phyloP scores from a whole-genome alignment of 2,113 vertebrate genomes.

The Herpetotheres cachinnans region DNA sequence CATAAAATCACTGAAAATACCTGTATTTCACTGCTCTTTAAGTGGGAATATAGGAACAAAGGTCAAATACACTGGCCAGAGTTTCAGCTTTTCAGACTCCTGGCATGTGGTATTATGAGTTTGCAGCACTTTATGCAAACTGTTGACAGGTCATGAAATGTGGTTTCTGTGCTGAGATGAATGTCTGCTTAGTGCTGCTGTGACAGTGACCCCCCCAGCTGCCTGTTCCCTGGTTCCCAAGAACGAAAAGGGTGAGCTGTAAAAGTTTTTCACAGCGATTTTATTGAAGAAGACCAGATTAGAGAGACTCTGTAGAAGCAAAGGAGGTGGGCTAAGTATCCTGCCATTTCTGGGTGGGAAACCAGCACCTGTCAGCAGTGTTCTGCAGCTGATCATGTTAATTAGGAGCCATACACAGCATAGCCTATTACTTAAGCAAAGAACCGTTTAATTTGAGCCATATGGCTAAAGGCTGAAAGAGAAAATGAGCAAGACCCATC shows the following conservation, averaged over 20 bases:
- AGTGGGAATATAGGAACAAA: neutral
- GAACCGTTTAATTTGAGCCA: neutral
- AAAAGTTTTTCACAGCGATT: neutral
- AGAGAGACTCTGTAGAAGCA: neutral
- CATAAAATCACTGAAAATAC: neutral
- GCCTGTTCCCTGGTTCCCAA: neutral
- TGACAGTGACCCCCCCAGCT: rapidly evolving
- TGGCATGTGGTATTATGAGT: neutral
- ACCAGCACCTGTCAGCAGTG: neutral
- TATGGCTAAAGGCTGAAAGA: neutral
- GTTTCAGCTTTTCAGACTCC: neutral
- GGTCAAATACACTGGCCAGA: neutral
- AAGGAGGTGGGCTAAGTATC: neutral
- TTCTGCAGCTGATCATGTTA: neutral
- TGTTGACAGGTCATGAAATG: neutral
- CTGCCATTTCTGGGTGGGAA: neutral
- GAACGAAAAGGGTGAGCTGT: neutral
- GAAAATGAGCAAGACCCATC: neutral
- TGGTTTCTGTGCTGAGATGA: neutral
- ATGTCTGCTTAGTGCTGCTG: rapidly evolving
- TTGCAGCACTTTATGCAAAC: neutral
- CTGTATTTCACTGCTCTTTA: neutral
- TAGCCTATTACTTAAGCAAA: neutral
- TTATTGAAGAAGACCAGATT: neutral
- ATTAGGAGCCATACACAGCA: neutral